Evolutionary conservation across 2,797 vertebrate species (phyloP).

Genomic region (Sebastolobus alascanus): DNA sequence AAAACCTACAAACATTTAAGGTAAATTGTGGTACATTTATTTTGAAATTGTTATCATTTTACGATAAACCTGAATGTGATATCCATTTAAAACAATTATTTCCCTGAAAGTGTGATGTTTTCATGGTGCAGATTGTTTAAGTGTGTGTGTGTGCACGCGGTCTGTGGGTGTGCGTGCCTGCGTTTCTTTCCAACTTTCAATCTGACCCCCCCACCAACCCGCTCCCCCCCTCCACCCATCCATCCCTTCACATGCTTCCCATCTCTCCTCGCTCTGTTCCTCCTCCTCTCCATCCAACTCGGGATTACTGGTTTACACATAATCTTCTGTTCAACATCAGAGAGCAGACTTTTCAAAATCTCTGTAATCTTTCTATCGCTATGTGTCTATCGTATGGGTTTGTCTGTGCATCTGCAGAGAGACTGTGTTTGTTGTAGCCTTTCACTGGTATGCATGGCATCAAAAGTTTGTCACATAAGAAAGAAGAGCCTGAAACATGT

Average conservation of each 20-base stretch:
- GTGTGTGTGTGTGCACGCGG: background rate
- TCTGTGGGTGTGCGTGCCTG: slow-evolving; percentile 23
- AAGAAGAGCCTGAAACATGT: background rate
- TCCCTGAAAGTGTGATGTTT: slow-evolving; percentile 18
- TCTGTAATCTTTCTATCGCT: slow-evolving; percentile 81
- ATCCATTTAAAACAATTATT: slow-evolving; percentile 7
- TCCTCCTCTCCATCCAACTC: slow-evolving; percentile 74
- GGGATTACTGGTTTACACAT: slow-evolving; percentile 84
- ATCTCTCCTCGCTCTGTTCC: slow-evolving; percentile 59
- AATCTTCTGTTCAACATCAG: slow-evolving; percentile 85
- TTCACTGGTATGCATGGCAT: slow-evolving; percentile 20
- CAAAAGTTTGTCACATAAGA: slow-evolving; percentile 20
- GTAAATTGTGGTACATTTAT: slow-evolving; percentile 23
- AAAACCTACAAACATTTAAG: slow-evolving; percentile 44
- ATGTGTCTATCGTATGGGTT: slow-evolving; percentile 53
- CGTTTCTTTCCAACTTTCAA: slow-evolving; percentile 60
- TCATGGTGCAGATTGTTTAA: slow-evolving; percentile 1
- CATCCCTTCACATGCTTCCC: slow-evolving; percentile 47
- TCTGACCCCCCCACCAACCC: slow-evolving; percentile 41
- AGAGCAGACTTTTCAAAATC: slow-evolving; percentile 84
- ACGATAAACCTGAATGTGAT: slow-evolving; percentile 1
- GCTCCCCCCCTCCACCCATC: slow-evolving; percentile 10
- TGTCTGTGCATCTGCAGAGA: slow-evolving; percentile 61
- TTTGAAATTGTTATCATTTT: background rate
- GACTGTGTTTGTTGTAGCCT: slow-evolving; percentile 26